phyloP scores from a whole-genome alignment of 2,888 invertebrate species.

The Drosophila cracens region DNA sequence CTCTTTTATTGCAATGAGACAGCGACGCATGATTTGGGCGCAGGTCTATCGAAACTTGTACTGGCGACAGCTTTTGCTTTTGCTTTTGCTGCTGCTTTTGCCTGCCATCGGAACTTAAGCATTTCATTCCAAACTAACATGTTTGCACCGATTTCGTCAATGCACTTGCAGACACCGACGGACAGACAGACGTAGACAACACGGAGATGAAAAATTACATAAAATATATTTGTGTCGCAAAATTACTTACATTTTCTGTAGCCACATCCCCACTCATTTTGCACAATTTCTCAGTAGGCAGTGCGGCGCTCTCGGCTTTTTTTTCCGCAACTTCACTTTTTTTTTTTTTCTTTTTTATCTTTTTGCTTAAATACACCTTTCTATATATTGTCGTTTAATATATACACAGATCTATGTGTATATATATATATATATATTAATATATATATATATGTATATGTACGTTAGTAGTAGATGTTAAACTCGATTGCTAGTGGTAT shows the following conservation, averaged over 20 bases:
- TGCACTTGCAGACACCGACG: conserved; percentile 34
- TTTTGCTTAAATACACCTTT: conserved; percentile 35
- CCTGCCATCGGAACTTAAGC: conserved; percentile 20
- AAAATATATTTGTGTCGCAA: conserved; percentile 57
- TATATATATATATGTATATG: conserved; percentile 21
- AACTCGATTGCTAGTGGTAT: conserved; percentile 33
- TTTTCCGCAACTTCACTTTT: conserved; percentile 56
- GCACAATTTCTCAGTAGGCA: conserved; percentile 66
- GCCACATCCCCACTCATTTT: conserved; percentile 84
- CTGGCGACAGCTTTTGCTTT: conserved; percentile 5
- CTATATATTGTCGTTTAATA: conserved; percentile 29
- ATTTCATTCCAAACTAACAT: conserved; percentile 44
- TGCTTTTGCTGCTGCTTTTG: conserved; percentile 5
- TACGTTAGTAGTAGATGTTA: conserved; percentile 16
- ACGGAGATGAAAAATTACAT: conserved; percentile 63
- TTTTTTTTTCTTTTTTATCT: conserved; percentile 15
- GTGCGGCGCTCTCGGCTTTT: conserved; percentile 70
- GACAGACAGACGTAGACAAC: neutral
- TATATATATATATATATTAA: conserved; percentile 20
- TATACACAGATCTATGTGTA: conserved; percentile 18
- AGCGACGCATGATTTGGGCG: conserved; percentile 45
- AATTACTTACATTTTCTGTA: conserved; percentile 82
- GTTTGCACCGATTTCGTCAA: conserved; percentile 53
- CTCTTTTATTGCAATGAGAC: conserved; percentile 50
- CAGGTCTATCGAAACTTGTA: conserved; percentile 52